Base-by-base conservation (phyloP, 2,797 vertebrate genomes). In the Anguilla pacifica region DNA sequence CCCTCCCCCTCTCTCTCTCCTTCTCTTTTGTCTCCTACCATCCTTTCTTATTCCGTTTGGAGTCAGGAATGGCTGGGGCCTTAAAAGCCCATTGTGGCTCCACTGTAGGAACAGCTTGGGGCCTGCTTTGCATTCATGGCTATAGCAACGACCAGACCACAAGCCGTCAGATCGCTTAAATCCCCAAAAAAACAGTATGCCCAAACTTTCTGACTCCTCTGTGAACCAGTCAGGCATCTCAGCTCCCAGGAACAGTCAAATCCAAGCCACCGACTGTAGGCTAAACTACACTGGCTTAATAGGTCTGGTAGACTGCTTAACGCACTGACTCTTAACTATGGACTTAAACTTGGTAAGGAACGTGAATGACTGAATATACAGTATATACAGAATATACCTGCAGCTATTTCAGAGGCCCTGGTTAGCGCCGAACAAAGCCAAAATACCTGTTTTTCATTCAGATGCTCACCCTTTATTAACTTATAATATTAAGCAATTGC, bases 21-120 rank as follows among this genome's bases (percentile, higher is more conserved):
- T 7, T 43, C 13, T 22, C 35, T 64, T 35, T 85, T 55, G n/a
- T 64, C 53, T 67, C 2, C 61, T 22, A 19, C 7, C 57, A 28
- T 51, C 74, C 39, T 79, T 67, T 67, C 43, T 84, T 84, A 84
- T 84, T 55, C 83, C 7, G n/a, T 17, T 84, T 35, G 51, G 25
- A 84, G 83, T 84, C 51, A 59, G 13, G n/a, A 84, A 46, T 28
- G 55, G 49, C n/a, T 0, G 6, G 19, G 22, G n/a, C 53, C 25
- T 55, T 53, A 83, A 83, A 39, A 46, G 51, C 57, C 83, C 10
- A 84, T 59, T 55, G 51, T 28, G 49, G 28, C 11, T 11, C 2
- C 57, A 28, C 51, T 10, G 53, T 84, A 6, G 53, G 51, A 57
- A 51, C 83, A 84, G 83, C 46, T 84, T 57, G 83, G 83, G 83